Evolutionary conservation across 92 coral and sea anemone genomes (phyloP).

Genomic region (Zoanthus sansibaricus): DNA sequence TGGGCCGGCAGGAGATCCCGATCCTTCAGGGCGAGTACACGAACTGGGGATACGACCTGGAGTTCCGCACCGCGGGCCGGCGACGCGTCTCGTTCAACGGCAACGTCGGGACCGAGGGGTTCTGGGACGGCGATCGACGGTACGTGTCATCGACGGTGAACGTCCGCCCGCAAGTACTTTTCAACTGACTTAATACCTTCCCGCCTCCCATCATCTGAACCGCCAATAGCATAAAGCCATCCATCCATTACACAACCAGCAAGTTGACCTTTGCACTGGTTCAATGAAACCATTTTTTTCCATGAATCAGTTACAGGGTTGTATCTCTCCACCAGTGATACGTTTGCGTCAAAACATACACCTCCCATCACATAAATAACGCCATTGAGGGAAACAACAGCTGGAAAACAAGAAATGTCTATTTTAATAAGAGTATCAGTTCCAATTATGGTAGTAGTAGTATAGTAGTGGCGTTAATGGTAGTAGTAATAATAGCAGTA

Average conservation of each 20-base stretch:
- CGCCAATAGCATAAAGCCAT: slow-evolving; percentile 63
- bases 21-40: no score
- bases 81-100: no score
- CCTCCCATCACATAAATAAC: slow-evolving; percentile 67
- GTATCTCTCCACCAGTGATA: slow-evolving; percentile 62
- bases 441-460: background rate
- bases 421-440: no score
- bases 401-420: slow-evolving; percentile 21
- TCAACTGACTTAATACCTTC: slow-evolving; percentile 72
- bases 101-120: no score
- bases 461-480: background rate
- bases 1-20: no score
- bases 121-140: no score
- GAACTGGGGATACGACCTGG: no score
- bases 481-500: background rate
- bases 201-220: slow-evolving; percentile 60
- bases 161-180: no score
- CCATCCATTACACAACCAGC: slow-evolving; percentile 70
- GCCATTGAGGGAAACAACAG: slow-evolving; percentile 62
- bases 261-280: slow-evolving; percentile 64
- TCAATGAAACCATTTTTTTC: slow-evolving; percentile 52
- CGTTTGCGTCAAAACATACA: slow-evolving; percentile 58
- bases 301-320: slow-evolving; percentile 60
- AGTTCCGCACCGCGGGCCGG: no score
- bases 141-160: no score